Conservation (phyloP, 30 jellyfish, hydroid and myxozoan species). For the Chrysaora quinquecirrha region DNA sequence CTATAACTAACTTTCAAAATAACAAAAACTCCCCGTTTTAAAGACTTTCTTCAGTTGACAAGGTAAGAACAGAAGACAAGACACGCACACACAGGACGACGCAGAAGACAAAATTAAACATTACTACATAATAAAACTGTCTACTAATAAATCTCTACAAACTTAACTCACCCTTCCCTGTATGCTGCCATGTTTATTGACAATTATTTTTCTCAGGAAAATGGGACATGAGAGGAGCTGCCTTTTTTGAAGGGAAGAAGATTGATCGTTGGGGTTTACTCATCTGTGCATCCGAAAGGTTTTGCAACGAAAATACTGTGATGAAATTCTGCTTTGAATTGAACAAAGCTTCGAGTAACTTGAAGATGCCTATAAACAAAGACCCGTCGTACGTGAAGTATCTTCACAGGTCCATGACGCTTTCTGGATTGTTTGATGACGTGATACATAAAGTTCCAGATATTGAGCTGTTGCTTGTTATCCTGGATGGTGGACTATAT, state of each 20-base stretch:
- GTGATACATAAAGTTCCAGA: not conserved
- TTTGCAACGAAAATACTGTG: not conserved
- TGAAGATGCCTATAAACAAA: slow-evolving; percentile 12
- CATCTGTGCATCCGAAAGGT: not conserved
- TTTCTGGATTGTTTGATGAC: not conserved
- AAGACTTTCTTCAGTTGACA: too few species aligned
- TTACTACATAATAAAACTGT: too few species aligned
- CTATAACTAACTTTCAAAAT: too few species aligned
- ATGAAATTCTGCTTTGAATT: slow-evolving; percentile 4
- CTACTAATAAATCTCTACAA: too few species aligned
- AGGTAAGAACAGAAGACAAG: too few species aligned
- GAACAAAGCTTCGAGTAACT: not conserved
- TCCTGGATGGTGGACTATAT: slow-evolving; percentile 23
- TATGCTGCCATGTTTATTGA: too few species aligned
- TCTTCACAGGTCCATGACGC: not conserved
- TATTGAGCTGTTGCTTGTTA: not conserved
- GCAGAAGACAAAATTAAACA: too few species aligned
- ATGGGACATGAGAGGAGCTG: slow-evolving; percentile 56
- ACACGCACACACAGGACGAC: too few species aligned
- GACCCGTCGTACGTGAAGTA: slow-evolving; percentile 7
- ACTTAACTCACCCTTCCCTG: too few species aligned
- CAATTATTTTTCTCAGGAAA: slow-evolving; percentile 44
- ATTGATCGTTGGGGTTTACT: slow-evolving; percentile 34
- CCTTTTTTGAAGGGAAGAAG: slow-evolving; percentile 25
- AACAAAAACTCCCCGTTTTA: too few species aligned